Evolutionary conservation across 2,888 invertebrate genomes (phyloP).

Genomic region (Busseola fusca): DNA sequence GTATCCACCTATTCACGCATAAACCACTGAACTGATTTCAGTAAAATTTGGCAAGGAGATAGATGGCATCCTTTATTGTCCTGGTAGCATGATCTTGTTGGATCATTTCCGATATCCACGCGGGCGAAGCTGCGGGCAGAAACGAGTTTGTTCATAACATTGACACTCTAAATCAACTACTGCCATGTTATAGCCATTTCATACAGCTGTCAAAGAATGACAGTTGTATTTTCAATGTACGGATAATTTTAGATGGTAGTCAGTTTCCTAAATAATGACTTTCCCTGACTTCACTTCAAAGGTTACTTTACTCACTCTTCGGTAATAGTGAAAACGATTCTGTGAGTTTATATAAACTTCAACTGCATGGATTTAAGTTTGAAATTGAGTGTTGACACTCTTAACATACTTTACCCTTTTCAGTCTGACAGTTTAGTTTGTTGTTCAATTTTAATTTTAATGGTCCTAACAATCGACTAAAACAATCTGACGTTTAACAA

Average conservation of each 20-base stretch:
- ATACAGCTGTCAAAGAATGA: neutral
- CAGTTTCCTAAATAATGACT: neutral
- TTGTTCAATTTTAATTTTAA: constrained; percentile 33
- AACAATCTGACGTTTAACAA: constrained; percentile 23
- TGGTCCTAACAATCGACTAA: constrained; percentile 12
- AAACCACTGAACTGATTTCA: too few relatives aligned
- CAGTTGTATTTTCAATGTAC: neutral
- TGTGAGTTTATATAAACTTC: neutral
- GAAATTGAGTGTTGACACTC: constrained; percentile 12
- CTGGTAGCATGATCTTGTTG: accelerated
- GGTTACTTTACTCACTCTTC: neutral
- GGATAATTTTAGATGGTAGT: neutral
- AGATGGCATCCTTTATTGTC: neutral
- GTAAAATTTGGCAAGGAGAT: neutral
- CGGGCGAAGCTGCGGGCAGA: neutral
- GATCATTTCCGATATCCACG: neutral
- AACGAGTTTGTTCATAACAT: neutral
- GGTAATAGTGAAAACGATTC: neutral
- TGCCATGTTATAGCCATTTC: neutral
- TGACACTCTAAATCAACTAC: neutral
- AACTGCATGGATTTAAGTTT: neutral
- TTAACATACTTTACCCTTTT: constrained; percentile 4
- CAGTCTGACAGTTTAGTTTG: neutral
- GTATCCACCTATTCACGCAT: too few relatives aligned
- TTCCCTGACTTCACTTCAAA: neutral